Base-by-base conservation (phyloP, 2,888 invertebrate genomes). In the Oxytorus armatus region DNA sequence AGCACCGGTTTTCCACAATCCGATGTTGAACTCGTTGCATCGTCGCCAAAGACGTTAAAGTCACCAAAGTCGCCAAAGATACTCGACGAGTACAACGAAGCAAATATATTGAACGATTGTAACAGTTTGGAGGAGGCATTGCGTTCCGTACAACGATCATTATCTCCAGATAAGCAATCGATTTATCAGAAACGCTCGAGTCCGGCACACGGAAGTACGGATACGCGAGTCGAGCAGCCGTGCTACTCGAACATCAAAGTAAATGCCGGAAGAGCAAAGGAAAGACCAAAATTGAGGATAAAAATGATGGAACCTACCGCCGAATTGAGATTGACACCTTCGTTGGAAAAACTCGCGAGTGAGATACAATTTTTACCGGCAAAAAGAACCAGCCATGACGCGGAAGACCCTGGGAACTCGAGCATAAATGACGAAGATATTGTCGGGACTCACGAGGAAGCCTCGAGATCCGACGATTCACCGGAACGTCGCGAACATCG, bases 311-410 rank as follows among this genome's bases (percentile, higher is more conserved):
- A 86, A 29, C 65, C 82, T 8, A 68, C 79, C 3, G 79, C 82
- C 11, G 87, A 87, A 65, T 75, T 89, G 36, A 87, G 86, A 57
- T 81, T 89, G 4, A 88, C 89, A 11, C 89, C 89, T 3, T 89
- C 89, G 7, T 79, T 91, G 59, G 90, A 91, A 55, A 90, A 90
- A 65, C 82, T 91, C 21, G 90, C 91, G 0, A 88, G 86, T 63
- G 90, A 91, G 79, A 91, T 91, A 39, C 86, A 89, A 70, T 91
- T 91, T 74, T 77, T 88, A 23, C 89, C 90, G 8, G 88, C 88
- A 2, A 86, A 79, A 42, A 75, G 82, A 47, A 82, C 80, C 16
- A 72, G 69, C 44, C 76, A 72, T 1, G 51, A 47, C 11, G 69
- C 59, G 4, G 61, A 72, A 21, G 21, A 29, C n/a, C n/a, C n/a